phyloP scores from a whole-genome alignment of 2,113 vertebrate genomes.

The human (Homo sapiens) region DNA sequence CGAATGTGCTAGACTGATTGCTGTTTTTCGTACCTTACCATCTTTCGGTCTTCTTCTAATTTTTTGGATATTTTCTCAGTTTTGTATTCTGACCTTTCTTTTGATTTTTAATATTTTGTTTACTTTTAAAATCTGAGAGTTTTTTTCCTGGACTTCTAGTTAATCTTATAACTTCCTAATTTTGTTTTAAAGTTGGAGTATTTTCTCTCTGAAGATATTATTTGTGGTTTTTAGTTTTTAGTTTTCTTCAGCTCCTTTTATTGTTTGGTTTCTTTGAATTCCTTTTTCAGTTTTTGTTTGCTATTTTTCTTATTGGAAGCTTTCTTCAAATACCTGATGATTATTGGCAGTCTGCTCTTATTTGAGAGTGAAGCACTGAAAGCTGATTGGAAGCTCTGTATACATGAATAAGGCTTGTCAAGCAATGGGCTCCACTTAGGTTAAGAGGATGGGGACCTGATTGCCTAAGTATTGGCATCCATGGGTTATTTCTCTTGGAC shows the following conservation, averaged over 20 bases:
- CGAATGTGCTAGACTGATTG: neutral
- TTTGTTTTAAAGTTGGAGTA: neutral
- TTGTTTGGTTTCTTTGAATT: constrained; percentile 26
- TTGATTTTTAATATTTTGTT: neutral
- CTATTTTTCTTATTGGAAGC: neutral
- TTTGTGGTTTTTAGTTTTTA: neutral
- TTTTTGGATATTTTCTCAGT: neutral
- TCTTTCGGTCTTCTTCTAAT: neutral
- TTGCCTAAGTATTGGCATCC: neutral
- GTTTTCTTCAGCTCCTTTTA: constrained; percentile 9
- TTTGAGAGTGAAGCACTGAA: no score
- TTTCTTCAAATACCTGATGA: neutral
- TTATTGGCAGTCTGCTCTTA: neutral
- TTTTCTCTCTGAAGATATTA: constrained; percentile 10
- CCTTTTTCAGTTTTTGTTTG: neutral
- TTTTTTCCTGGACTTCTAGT: neutral
- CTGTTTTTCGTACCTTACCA: neutral
- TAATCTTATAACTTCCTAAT: neutral
- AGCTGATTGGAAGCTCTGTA: neutral
- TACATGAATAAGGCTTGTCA: neutral
- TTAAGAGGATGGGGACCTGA: neutral
- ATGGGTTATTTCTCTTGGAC: neutral
- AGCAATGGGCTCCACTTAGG: neutral
- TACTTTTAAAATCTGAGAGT: neutral
- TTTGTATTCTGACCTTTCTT: constrained; percentile 9